phyloP scores from a whole-genome alignment of 2,888 invertebrate genomes.

The Tuberolachnus salignus region DNA sequence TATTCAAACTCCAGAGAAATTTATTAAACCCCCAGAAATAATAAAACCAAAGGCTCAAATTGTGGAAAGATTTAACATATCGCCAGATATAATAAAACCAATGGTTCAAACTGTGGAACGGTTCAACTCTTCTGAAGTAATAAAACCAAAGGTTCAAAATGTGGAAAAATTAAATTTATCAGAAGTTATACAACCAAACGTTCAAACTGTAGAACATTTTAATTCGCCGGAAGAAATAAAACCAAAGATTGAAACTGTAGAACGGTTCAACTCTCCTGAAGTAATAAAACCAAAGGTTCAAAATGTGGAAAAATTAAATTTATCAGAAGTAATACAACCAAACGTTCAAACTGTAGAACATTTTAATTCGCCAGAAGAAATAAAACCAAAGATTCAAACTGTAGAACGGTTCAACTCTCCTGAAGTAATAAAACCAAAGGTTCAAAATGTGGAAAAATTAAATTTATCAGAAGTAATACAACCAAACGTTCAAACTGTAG shows the following conservation, averaged over 20 bases:
- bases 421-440: neutral
- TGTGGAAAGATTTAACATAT: neutral
- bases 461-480: neutral
- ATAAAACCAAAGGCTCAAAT: constrained; percentile 22
- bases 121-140: neutral
- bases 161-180: neutral
- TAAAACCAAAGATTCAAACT: neutral
- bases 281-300: constrained; percentile 7
- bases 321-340: neutral
- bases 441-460: neutral
- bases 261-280: neutral
- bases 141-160: constrained; percentile 9
- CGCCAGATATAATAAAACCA: neutral
- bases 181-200: neutral
- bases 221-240: constrained; percentile 9
- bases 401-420: neutral
- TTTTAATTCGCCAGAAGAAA: neutral
- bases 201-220: neutral
- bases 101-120: neutral
- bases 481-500: neutral
- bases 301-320: neutral
- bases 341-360: neutral
- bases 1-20: constrained; percentile 5
- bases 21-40: neutral
- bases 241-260: neutral